Percentiles rank a stretch among this genome's conserved stretches.
Evolutionary conservation across 2,888 invertebrate species (phyloP).

Genomic region (Argyra leucocephala): DNA sequence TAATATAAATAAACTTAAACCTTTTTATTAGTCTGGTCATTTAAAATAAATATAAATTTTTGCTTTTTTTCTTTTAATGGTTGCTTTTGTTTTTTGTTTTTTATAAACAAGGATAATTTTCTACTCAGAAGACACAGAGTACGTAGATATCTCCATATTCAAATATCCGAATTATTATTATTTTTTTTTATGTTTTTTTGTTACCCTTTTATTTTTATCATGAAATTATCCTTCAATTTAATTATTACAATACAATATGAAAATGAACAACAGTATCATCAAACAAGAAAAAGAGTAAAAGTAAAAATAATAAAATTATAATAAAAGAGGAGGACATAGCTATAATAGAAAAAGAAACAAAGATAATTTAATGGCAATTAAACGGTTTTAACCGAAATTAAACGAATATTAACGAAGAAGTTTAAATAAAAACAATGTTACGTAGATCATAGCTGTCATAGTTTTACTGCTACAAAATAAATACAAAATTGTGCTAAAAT

Average conservation of each 20-base stretch:
- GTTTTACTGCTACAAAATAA: no score
- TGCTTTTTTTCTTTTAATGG: not conserved
- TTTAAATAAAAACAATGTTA: not conserved
- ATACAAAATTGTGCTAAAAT: not conserved
- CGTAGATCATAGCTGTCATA: not conserved
- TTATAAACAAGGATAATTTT: no score
- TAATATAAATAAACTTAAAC: not conserved
- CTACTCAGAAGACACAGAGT: no score
- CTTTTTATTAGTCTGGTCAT: conserved; percentile 1
- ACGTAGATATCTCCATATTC: no score
- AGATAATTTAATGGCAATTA: not conserved
- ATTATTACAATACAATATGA: not conserved
- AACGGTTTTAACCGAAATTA: not conserved
- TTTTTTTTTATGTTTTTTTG: not conserved
- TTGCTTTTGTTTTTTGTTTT: not conserved
- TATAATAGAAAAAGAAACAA: not conserved
- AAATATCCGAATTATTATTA: no score
- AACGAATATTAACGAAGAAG: not conserved
- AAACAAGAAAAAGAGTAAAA: not conserved
- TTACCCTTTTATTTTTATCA: not conserved
- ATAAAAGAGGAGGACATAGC: not conserved
- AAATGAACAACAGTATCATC: not conserved
- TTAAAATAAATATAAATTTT: conserved; percentile 6
- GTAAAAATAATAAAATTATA: not conserved
- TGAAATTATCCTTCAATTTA: not conserved